Evolutionary conservation across 2,888 invertebrate genomes (phyloP), one percentile per base, ranked within the genome.

Genomic region (Drosophila testacea): DNA sequence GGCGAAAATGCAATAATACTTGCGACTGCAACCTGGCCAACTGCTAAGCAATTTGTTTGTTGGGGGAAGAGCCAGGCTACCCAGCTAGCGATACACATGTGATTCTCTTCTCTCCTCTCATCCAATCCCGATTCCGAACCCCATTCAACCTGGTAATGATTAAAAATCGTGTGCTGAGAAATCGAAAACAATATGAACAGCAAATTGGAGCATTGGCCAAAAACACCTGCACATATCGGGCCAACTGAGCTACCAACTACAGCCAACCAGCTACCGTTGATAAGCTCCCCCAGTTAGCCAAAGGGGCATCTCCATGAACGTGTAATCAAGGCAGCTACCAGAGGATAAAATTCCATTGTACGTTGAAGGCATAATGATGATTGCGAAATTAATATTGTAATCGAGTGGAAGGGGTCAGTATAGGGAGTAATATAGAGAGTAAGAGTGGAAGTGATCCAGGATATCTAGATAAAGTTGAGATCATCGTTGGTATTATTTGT

Each of bases 201-300:
- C 89, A 86, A 86, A 88, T 83, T 88, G 89, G 83, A 71, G 68
- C 83, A 80, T 71, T 77, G 69, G 79, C 79, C 79, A 77, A 87
- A 88, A 88, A 83, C 83, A 83, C 82, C 88, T 82, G 82, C 83
- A 59, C 83, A 59, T 50, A 60, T 64, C 7, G 46, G 11, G 46
- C 16, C 57, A 52, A 47, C 64, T 67, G 62, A 55, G 42, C 54
- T 36, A 30, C 46, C 56, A 42, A 85, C 81, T 81, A 84, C 81
- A 22, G 2, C 22, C 22, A 22, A 22, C 22, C 56, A 42, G 88
- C 81, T 81, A 84, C 81, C 66, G 79, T 81, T 71, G 77, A 77
- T 69, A 77, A 64, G 55, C 54, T 80, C 50, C 59, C 72, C 47
- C 75, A 64, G 54, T 48, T 68, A 11, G 57, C 55, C 63, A 42